Base-by-base conservation (phyloP, 2,113 vertebrate species). In the Stomatorhinus ivindoensis region DNA sequence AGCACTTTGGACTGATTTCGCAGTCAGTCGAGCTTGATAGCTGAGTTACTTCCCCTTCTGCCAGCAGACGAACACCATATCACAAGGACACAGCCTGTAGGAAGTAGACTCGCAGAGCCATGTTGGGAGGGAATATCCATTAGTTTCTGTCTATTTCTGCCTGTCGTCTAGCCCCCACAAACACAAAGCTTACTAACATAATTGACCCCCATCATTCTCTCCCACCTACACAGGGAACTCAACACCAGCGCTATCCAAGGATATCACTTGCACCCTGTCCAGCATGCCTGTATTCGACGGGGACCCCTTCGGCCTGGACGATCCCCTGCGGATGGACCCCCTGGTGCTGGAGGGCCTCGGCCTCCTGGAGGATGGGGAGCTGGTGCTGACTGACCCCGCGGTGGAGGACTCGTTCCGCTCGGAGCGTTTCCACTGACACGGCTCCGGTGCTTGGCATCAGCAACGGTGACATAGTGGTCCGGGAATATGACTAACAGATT, bases 251-350 rank as follows among this genome's bases (percentile, higher is more conserved):
- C 95, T 96, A 90, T 96, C 96, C 1, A 95, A 95, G 91, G 95
- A 96, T 89, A 95, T 96, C 2, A 94, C 95, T 3, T 94, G 90
- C 0, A 95, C 94, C 13, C 89, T 96, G 90, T 94, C 95, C 0
- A 92, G 94, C 1, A 93, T 96, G 9, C 95, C 95, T 0, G 96
- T 95, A 27, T 96, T 96, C 3, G 95, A 96, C 88, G 92, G 94
- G 91, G 27, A 93, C 3, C 47, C 92, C 2, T 92, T 95, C 65
- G 91, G 92, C 31, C 88, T 95, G 88, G 95, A 95, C 31, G 95
- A 95, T 24, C 94, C 96, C 3, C 91, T 96, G 86, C 94, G 86
- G 46, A 94, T 96, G 48, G 96, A 96, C 83, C 95, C 96, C 0
- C 93, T 96, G 65, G 94, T 91, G 27, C 92, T 96, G 91, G 96